Conservation (phyloP, 2,113 vertebrate species). For the Ctenomys sociabilis region DNA sequence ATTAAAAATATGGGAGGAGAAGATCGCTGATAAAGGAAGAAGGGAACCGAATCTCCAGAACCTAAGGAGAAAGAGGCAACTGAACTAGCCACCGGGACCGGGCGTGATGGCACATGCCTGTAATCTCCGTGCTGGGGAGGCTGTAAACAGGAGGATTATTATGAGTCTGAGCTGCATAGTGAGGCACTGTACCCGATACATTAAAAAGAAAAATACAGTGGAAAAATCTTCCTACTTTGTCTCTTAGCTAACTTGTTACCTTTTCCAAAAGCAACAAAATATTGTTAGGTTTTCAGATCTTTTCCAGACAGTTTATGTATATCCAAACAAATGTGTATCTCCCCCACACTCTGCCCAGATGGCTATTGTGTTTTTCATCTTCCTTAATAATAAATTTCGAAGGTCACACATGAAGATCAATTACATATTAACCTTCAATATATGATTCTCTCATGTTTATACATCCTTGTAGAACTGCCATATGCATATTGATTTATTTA, state of each 20-base stretch:
- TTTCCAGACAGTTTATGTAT: neutral
- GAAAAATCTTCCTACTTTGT: neutral
- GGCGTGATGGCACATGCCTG: no score
- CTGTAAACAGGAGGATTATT: no score
- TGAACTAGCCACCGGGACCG: no score
- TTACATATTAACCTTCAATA: neutral
- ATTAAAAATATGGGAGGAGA: neutral
- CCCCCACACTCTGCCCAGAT: neutral
- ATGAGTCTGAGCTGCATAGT: no score
- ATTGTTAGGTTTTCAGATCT: neutral
- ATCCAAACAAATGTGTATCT: neutral
- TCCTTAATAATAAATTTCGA: slow-evolving; percentile 28
- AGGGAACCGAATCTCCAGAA: neutral
- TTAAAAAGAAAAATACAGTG: neutral
- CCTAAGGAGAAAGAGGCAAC: neutral
- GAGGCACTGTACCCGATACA: no score
- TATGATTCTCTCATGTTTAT: neutral
- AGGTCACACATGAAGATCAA: neutral
- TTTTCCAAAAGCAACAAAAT: neutral
- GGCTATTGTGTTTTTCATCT: slow-evolving; percentile 5
- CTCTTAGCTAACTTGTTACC: neutral
- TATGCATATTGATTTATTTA: slow-evolving; percentile 43
- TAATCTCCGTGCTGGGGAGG: no score
- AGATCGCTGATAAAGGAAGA: neutral
- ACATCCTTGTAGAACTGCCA: neutral